A percentile compares a stretch with the other conserved stretches of the same genome.
Conservation (phyloP, 1,140 invertebrate genomes). For the Sinonovacula constricta region DNA sequence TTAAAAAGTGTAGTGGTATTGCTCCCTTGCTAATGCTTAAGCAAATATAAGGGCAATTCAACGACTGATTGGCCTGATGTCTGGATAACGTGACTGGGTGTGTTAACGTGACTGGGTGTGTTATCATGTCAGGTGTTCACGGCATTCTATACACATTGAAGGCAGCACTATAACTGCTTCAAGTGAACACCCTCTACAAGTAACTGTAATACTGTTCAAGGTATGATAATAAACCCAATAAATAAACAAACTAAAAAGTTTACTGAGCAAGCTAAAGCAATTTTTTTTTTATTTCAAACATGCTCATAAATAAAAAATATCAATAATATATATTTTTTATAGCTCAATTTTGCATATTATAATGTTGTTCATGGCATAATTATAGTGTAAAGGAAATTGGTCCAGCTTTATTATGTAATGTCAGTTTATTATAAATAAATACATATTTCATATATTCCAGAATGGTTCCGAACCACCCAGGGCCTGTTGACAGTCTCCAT, state of each 20-base stretch:
- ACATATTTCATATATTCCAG: slow-evolving; percentile 10
- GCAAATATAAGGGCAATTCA: background rate
- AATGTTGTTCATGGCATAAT: background rate
- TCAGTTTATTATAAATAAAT: background rate
- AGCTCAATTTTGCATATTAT: background rate
- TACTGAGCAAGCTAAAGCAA: background rate
- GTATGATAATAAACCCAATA: background rate
- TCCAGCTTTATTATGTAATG: background rate
- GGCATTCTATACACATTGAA: background rate
- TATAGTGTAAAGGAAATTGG: background rate
- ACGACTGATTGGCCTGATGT: background rate
- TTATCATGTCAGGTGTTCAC: background rate
- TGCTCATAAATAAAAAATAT: background rate
- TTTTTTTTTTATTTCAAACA: background rate
- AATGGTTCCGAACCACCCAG: slow-evolving; percentile 40
- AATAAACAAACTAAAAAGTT: background rate
- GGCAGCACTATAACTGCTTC: background rate
- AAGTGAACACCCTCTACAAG: background rate
- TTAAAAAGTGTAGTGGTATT: background rate
- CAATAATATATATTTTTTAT: background rate
- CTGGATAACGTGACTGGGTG: background rate
- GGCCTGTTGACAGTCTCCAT: slow-evolving; percentile 28
- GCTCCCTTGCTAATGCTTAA: background rate
- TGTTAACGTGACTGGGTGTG: too few species aligned
- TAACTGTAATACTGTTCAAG: background rate